A percentile compares a stretch with the other conserved stretches of the same genome.
Evolutionary conservation across 64 coral and sea anemone genomes (phyloP).

Genomic region (Trachythela sp.): DNA sequence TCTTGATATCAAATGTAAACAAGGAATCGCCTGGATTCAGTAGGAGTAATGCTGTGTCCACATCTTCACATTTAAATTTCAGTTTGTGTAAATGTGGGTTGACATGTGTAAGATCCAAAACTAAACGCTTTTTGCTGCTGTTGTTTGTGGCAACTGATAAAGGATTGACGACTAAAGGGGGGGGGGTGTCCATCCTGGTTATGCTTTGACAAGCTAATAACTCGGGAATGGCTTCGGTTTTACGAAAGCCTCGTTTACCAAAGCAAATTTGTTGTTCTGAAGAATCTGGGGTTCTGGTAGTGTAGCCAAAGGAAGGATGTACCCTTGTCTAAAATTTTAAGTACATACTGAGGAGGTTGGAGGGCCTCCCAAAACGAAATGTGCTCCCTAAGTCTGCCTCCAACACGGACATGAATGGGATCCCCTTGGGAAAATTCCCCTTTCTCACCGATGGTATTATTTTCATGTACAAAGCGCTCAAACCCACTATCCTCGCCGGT

Average conservation of each 20-base stretch:
- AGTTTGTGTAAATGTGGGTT: conserved; percentile 35
- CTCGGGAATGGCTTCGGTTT: conserved; percentile 20
- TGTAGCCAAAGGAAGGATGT: conserved; percentile 41
- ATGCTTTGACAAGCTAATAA: conserved; percentile 21
- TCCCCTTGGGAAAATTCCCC: conserved; percentile 34
- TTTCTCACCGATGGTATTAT: not conserved
- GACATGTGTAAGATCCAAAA: conserved; percentile 39
- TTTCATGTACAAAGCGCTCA: not conserved
- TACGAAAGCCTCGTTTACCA: conserved; percentile 31
- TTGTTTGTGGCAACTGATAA: not conserved
- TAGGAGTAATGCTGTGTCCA: not conserved
- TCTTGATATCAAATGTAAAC: conserved; percentile 32
- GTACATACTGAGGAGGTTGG: conserved; percentile 36
- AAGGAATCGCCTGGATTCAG: conserved; percentile 17
- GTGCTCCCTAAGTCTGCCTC: conserved; percentile 29
- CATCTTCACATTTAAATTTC: conserved; percentile 42
- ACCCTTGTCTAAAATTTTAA: conserved; percentile 45
- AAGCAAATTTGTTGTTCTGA: not conserved
- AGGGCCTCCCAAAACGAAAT: conserved; percentile 37
- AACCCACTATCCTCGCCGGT: not conserved
- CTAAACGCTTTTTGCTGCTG: conserved; percentile 37
- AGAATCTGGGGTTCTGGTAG: conserved; percentile 21
- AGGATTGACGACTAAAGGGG: conserved; percentile 28
- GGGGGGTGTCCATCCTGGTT: not conserved
- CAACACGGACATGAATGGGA: not conserved